These are phyloP conservation scores for Scaptomyza hsui DNA, from an alignment of 1,140 invertebrate species.

Conservation along the genomic window DNA sequence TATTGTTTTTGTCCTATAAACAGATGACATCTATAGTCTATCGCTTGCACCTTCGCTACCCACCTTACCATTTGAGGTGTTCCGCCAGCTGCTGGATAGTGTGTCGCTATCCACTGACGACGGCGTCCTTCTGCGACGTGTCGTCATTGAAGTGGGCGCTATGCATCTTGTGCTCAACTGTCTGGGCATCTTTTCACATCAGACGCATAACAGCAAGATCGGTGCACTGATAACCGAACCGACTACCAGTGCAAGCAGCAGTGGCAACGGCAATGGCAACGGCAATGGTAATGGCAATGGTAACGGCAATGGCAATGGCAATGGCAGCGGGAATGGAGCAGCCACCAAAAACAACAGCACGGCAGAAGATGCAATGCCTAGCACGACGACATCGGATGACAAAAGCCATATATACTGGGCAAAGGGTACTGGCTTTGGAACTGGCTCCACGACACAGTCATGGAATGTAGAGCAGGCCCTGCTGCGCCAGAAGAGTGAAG, in stretches of 20 bases:
- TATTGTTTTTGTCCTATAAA: conserved; percentile 35
- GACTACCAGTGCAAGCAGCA: conserved; percentile 29
- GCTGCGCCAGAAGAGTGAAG: conserved; percentile 94
- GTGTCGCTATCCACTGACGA: conserved; percentile 92
- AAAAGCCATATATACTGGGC: conserved; percentile 97
- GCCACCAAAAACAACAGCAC: conserved; percentile 33
- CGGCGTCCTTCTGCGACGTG: conserved; percentile 90
- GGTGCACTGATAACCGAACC: conserved; percentile 70
- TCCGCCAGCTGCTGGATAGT: conserved; percentile 91
- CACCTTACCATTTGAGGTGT: conserved; percentile 94
- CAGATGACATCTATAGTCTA: conserved; percentile 90
- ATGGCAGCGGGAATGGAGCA: conserved; percentile 20
- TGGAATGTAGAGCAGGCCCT: conserved; percentile 98
- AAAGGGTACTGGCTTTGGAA: conserved; percentile 97
- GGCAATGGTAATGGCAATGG: conserved; percentile 10
- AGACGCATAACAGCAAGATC: conserved; percentile 84
- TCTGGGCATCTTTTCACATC: conserved; percentile 95
- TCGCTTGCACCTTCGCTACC: conserved; percentile 90
- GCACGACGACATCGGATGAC: conserved; percentile 86
- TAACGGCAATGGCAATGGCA: conserved; percentile 21
- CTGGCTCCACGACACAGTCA: conserved; percentile 96
- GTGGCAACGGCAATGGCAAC: conserved; percentile 37
- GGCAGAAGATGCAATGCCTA: conserved; percentile 47
- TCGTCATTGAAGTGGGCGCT: conserved; percentile 92
- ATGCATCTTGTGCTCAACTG: conserved; percentile 93